Percentiles rank a stretch among this genome's conserved stretches.
These are phyloP conservation scores for Bostrychus sinensis DNA, from an alignment of 2,113 vertebrate genomes.

Conservation along the genomic window DNA sequence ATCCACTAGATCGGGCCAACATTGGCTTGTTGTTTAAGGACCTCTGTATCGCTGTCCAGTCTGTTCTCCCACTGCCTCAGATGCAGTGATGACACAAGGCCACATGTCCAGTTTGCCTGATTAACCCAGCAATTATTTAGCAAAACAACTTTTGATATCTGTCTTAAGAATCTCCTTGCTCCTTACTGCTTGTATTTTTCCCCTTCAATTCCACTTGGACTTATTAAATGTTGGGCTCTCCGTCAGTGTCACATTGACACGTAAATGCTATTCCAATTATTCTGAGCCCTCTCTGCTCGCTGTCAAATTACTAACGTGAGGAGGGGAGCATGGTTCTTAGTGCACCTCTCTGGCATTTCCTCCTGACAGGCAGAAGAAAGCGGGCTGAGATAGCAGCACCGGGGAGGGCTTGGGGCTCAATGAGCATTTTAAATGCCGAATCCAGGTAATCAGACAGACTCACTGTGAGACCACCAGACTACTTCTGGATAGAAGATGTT, in stretches of 20 bases:
- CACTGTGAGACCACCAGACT: conserved; percentile 24
- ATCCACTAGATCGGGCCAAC: conserved; percentile 17
- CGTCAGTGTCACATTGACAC: conserved; percentile 63
- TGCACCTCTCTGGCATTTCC: conserved; percentile 65
- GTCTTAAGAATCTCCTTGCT: conserved; percentile 35
- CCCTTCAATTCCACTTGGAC: conserved; percentile 29
- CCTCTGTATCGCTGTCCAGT: conserved; percentile 32
- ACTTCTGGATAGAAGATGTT: conserved; percentile 42
- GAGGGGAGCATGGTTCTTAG: conserved; percentile 52
- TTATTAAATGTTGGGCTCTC: conserved; percentile 58
- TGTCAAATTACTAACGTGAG: conserved; percentile 70
- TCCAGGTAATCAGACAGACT: conserved; percentile 63
- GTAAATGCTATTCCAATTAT: conserved; percentile 78
- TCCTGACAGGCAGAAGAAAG: conserved; percentile 68
- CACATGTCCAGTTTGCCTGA: conserved; percentile 68
- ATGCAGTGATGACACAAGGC: conserved; percentile 59
- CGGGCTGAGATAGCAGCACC: conserved; percentile 52
- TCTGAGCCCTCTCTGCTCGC: conserved; percentile 60
- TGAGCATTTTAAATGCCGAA: conserved; percentile 67
- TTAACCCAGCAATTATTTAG: conserved; percentile 56
- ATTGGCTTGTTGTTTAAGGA: conserved; percentile 37
- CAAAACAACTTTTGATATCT: conserved; percentile 49
- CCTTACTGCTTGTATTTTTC: conserved; percentile 30
- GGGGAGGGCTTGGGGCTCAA: conserved; percentile 60
- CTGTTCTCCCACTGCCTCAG: conserved; percentile 35